Evolutionary conservation across 1,140 invertebrate genomes (phyloP), one percentile per base, ranked within the genome.

Genomic region (Drosophila sucinea): DNA sequence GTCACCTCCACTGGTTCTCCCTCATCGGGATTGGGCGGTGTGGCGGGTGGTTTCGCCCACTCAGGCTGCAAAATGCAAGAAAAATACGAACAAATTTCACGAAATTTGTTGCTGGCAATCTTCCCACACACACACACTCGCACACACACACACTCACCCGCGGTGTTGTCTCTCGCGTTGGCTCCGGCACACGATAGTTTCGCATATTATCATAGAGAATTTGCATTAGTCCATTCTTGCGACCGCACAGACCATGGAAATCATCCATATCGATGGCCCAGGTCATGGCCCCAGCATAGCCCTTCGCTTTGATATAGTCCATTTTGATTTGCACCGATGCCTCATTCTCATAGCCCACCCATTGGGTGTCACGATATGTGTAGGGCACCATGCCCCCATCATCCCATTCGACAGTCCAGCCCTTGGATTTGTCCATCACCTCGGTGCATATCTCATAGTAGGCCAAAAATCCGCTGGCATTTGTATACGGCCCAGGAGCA

Each of bases 211-310:
- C 93, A 76, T 96, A 92, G 17, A 98, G 90, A 56, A 96, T 93
- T 62, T 95, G 94, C 73, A 95, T 95, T 1, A 97, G 91, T 1
- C 95, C 93, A 86, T 97, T 97, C 72, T 94, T 94, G 1, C 94
- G 92, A 0, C 96, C 96, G 83, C 96, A 97, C 2, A 96, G 77
- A 1, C 96, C 96, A 58, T 94, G 93, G 81, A 97, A 97, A 81
- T 97, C 96, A 64, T 97, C 96, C 96, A 97, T 97, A 72, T 97
- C 96, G 55, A 97, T 96, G 4, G 97, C 96, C 97, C 97, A 98
- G 7, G 94, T 96, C 97, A 98, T 98, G 1, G 96, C 94, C 4
- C 97, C 97, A 0, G 95, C 95, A 81, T 98, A 97, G 0, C 96
- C 96, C 81, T 95, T 96, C 10, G 94, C 82, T 83, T 96, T 97